These are phyloP conservation scores for Scaptomyza parva DNA, from an alignment of 2,888 invertebrate species.

Conservation along the genomic window DNA sequence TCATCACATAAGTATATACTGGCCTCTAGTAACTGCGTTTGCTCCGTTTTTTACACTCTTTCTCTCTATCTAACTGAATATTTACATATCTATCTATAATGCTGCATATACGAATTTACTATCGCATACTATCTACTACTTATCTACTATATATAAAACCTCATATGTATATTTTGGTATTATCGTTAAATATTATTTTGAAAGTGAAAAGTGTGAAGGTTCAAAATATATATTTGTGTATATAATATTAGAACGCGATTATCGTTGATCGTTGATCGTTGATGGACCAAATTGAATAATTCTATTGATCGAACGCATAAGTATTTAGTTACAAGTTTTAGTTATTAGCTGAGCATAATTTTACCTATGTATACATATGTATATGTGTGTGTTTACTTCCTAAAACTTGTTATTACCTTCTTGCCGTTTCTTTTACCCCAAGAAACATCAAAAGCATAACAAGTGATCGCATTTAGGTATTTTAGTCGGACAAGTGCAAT, in stretches of 20 bases:
- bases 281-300: constrained; percentile 31
- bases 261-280: constrained; percentile 37
- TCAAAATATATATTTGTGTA: constrained; percentile 32
- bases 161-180: constrained; percentile 44
- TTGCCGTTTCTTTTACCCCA: constrained; percentile 14
- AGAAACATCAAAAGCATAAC: constrained; percentile 28
- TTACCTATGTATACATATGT: constrained; percentile 1
- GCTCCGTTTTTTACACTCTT: constrained; percentile 38
- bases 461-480: constrained; percentile 11
- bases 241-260: constrained; percentile 32
- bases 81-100: constrained; percentile 23
- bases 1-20: constrained; percentile 48
- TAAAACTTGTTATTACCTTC: constrained; percentile 33
- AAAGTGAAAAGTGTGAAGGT: constrained; percentile 9
- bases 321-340: constrained; percentile 52
- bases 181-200: constrained; percentile 43
- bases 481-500: constrained; percentile 7
- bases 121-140: constrained; percentile 25
- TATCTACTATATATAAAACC: constrained; percentile 11
- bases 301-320: constrained; percentile 32
- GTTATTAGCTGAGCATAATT: constrained; percentile 44
- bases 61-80: constrained; percentile 27
- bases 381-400: constrained; percentile 47
- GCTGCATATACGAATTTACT: constrained; percentile 32
- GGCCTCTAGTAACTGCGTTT: constrained; percentile 50